Evolutionary conservation across 1,140 invertebrate species (phyloP).

Genomic region (Aphidius gifuensis): DNA sequence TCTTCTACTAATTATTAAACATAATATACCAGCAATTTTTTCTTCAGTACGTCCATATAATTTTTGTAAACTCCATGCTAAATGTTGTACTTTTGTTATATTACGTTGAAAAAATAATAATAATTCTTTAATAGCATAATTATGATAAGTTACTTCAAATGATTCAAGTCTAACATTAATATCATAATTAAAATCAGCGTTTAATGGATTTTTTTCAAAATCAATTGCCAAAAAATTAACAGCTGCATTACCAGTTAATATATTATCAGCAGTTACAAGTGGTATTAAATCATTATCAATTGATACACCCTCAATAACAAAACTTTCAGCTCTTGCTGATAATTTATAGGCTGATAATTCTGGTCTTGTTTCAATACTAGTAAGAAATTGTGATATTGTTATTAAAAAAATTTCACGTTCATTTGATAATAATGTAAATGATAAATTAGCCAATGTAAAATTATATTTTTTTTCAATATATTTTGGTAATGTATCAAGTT

Average conservation of each 20-base stretch:
- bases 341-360: conserved; percentile 68
- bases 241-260: conserved; percentile 62
- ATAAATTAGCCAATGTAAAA: conserved; percentile 73
- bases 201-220: conserved; percentile 71
- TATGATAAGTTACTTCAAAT: conserved; percentile 76
- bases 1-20: conserved; percentile 53
- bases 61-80: conserved; percentile 38
- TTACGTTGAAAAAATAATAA: conserved; percentile 69
- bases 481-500: conserved; percentile 31
- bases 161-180: conserved; percentile 68
- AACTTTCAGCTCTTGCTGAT: conserved; percentile 71
- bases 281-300: conserved; percentile 71
- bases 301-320: conserved; percentile 72
- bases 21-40: conserved; percentile 35
- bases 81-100: conserved; percentile 39
- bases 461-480: conserved; percentile 63
- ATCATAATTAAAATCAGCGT: conserved; percentile 68
- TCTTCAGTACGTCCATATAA: conserved; percentile 34
- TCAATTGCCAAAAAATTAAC: conserved; percentile 73
- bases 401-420: conserved; percentile 69
- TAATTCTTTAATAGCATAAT: conserved; percentile 74
- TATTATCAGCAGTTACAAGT: conserved; percentile 67
- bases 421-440: conserved; percentile 66
- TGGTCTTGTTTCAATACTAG: conserved; percentile 71
- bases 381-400: conserved; percentile 71